Evolutionary conservation across 2,888 invertebrate species (phyloP).

Genomic region (Tipula vernalis): DNA sequence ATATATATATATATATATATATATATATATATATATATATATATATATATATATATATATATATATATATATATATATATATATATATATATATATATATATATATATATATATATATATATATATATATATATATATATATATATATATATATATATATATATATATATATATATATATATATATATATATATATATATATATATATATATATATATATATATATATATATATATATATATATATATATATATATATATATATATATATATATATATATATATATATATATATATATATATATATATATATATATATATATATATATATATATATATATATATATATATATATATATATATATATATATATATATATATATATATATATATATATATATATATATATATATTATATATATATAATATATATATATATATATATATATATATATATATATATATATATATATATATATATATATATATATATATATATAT

Average conservation of each 20-base stretch:
- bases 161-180: neutral
- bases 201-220: neutral
- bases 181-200: neutral
- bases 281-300: neutral
- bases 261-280: neutral
- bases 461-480: too few species aligned
- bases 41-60: neutral
- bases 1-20: neutral
- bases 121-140: neutral
- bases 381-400: too few species aligned
- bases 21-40: neutral
- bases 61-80: neutral
- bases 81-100: neutral
- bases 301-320: neutral
- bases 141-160: neutral
- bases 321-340: neutral
- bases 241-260: neutral
- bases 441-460: too few species aligned
- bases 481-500: too few species aligned
- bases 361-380: too few species aligned
- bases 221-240: neutral
- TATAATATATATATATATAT: too few species aligned
- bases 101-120: neutral
- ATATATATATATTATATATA: too few species aligned
- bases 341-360: too few species aligned